Percentiles rank a stretch among this genome's conserved stretches.
Evolutionary conservation across 2,113 vertebrate species (phyloP).

Genomic region (Gobio gobio): DNA sequence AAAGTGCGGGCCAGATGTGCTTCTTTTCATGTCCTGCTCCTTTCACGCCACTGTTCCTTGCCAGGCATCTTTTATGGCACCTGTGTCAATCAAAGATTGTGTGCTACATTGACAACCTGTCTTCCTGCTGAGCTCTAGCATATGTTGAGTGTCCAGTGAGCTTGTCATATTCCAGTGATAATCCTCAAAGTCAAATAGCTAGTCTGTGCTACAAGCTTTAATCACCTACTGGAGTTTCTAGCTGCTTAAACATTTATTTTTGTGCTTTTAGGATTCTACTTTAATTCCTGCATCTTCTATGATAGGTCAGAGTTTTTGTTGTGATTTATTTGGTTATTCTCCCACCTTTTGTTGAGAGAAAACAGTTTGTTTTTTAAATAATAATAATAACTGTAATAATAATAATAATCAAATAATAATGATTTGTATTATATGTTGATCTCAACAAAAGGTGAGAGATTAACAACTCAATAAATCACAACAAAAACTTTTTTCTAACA

Average conservation of each 20-base stretch:
- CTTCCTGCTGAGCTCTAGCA: constrained; percentile 26
- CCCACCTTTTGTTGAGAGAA: neutral
- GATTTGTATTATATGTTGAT: neutral
- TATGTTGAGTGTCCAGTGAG: constrained; percentile 33
- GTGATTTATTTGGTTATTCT: neutral
- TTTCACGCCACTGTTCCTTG: neutral
- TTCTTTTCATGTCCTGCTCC: neutral
- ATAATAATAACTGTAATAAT: neutral
- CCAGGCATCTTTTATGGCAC: constrained; percentile 29
- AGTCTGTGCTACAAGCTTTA: constrained; percentile 17
- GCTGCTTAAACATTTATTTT: neutral
- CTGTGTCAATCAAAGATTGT: constrained; percentile 34
- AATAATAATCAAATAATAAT: neutral
- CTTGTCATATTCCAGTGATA: constrained; percentile 24
- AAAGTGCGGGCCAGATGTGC: neutral
- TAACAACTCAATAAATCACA: neutral
- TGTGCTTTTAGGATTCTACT: neutral
- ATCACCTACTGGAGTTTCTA: constrained; percentile 13
- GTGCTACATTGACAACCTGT: constrained; percentile 36
- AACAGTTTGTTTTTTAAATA: neutral
- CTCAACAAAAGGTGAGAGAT: neutral
- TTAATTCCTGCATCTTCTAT: neutral
- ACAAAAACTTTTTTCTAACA: neutral
- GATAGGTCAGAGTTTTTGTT: neutral
- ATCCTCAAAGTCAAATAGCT: constrained; percentile 17